Percentiles rank a stretch among this genome's conserved stretches.
These are phyloP conservation scores for Cremastinae sp. DNA, from an alignment of 2,888 invertebrate species.

Conservation along the genomic window DNA sequence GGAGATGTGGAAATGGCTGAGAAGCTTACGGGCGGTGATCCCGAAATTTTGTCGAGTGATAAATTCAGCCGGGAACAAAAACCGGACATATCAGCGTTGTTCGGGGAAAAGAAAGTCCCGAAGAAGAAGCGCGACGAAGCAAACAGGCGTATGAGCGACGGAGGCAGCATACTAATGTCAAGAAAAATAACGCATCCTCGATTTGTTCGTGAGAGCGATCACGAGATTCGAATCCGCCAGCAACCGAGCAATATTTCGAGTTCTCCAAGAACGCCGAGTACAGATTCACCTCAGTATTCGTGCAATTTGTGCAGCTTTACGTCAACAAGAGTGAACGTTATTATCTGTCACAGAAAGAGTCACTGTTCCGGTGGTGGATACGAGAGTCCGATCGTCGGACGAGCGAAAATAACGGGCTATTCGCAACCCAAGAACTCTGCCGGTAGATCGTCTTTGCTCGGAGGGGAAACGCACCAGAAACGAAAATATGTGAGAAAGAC, in stretches of 20 bases:
- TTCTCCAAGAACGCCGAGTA: slow-evolving; percentile 66
- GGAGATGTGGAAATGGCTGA: slow-evolving; percentile 89
- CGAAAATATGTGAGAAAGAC: slow-evolving; percentile 80
- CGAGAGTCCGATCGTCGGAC: slow-evolving; percentile 64
- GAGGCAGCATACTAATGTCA: slow-evolving; percentile 62
- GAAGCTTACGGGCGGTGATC: slow-evolving; percentile 86
- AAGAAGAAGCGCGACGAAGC: slow-evolving; percentile 76
- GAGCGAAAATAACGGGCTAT: slow-evolving; percentile 61
- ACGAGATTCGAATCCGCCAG: slow-evolving; percentile 85
- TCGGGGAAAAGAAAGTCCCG: slow-evolving; percentile 81
- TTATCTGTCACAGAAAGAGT: slow-evolving; percentile 87
- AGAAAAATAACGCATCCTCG: slow-evolving; percentile 81
- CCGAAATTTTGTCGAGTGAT: slow-evolving; percentile 85
- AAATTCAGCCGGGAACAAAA: slow-evolving; percentile 82
- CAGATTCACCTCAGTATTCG: slow-evolving; percentile 80
- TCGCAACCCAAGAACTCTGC: slow-evolving; percentile 65
- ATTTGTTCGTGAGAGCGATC: slow-evolving; percentile 81
- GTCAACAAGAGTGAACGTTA: slow-evolving; percentile 87
- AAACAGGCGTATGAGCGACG: slow-evolving; percentile 66
- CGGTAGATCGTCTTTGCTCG: slow-evolving; percentile 22
- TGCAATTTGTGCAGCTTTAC: slow-evolving; percentile 86
- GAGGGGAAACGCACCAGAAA: slow-evolving; percentile 74
- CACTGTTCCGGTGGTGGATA: slow-evolving; percentile 83
- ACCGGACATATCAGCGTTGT: slow-evolving; percentile 82
- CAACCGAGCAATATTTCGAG: slow-evolving; percentile 79